Evolutionary conservation across 2,888 invertebrate species (phyloP).

Genomic region (Trachelus iudaicus): DNA sequence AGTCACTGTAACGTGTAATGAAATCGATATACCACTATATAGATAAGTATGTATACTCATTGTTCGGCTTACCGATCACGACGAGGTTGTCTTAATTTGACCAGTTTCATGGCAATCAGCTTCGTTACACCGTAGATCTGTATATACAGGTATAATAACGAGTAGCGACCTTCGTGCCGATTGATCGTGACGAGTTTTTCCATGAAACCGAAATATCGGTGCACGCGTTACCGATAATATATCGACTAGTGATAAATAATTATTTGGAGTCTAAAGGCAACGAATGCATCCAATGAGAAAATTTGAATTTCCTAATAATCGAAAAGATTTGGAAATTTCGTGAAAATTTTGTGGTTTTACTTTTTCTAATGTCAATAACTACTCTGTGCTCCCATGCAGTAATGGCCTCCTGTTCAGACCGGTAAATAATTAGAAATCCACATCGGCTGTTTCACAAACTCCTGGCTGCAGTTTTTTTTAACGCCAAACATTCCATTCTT

Average conservation of each 20-base stretch:
- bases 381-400: neutral
- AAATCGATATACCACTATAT: neutral
- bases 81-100: neutral
- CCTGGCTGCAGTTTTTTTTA: neutral
- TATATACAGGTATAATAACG: neutral
- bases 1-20: neutral
- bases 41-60: neutral
- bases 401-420: neutral
- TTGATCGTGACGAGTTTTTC: conserved; percentile 30
- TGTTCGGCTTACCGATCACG: neutral
- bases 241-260: neutral
- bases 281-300: neutral
- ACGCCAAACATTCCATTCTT: neutral
- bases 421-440: neutral
- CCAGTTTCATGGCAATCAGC: conserved; percentile 6
- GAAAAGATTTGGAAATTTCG: neutral
- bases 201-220: neutral
- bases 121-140: neutral
- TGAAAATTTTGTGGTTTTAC: neutral
- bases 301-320: neutral
- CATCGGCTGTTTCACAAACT: neutral
- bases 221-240: neutral
- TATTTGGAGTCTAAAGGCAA: neutral
- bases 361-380: neutral
- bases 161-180: conserved; percentile 13